A percentile compares a stretch with the other conserved stretches of the same genome.
Evolutionary conservation across 2,888 invertebrate species (phyloP).

Genomic region (Latrodectus hesperus): DNA sequence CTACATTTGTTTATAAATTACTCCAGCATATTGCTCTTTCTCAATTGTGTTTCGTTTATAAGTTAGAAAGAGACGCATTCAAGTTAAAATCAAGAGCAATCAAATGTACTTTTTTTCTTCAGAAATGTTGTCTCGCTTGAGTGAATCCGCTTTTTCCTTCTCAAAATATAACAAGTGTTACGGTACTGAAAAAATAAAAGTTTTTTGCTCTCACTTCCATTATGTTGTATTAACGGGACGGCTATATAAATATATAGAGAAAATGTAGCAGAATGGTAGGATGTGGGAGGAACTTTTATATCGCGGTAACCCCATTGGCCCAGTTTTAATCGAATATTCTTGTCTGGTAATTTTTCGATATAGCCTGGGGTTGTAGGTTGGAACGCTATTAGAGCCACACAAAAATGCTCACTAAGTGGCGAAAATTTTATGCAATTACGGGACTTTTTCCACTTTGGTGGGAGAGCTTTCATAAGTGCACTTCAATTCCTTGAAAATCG

Average conservation of each 20-base stretch:
- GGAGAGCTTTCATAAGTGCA: neutral
- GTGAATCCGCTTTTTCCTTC: neutral
- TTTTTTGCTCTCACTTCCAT: no score
- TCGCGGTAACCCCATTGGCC: slow-evolving; percentile 19
- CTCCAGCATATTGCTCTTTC: no score
- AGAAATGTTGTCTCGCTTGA: neutral
- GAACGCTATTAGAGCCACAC: slow-evolving; percentile 24
- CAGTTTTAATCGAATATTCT: neutral
- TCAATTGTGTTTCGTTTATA: no score
- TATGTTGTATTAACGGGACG: slow-evolving; percentile 14
- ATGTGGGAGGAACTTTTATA: neutral
- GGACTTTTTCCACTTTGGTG: slow-evolving; percentile 19
- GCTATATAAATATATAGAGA: slow-evolving; percentile 1
- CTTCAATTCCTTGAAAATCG: no score
- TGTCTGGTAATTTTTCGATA: slow-evolving; percentile 24
- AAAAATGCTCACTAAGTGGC: slow-evolving; percentile 33
- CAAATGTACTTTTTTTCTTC: no score
- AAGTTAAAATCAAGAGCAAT: no score
- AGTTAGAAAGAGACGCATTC: no score
- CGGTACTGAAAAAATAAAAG: no score
- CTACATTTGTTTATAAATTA: no score
- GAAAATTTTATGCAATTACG: slow-evolving; percentile 35
- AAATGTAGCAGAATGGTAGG: neutral
- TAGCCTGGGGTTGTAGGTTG: slow-evolving; percentile 29
- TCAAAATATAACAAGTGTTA: no score